phyloP scores from a whole-genome alignment of 2,113 vertebrate species.

The Phasianus colchicus region DNA sequence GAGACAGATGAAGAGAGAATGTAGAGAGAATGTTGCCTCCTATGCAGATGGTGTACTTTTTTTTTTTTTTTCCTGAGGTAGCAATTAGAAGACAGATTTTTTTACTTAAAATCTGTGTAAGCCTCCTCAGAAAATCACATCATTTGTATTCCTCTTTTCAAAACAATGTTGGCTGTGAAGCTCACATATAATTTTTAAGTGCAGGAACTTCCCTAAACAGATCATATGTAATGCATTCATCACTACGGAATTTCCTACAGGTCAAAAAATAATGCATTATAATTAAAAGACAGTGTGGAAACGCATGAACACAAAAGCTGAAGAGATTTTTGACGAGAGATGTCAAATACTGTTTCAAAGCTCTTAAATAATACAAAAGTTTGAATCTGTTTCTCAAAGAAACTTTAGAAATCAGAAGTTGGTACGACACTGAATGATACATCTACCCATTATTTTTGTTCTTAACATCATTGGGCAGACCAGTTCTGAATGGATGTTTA shows the following conservation, averaged over 20 bases:
- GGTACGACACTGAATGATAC: not conserved
- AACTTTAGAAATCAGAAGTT: not conserved
- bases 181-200: not conserved
- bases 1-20: not conserved
- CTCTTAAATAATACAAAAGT: constrained; percentile 17
- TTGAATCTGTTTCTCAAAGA: not conserved
- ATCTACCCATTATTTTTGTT: not conserved
- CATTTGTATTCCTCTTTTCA: not conserved
- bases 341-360: constrained; percentile 35
- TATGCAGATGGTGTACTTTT: not conserved
- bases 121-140: not conserved
- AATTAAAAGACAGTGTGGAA: constrained; percentile 52
- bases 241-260: constrained; percentile 1
- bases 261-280: not conserved
- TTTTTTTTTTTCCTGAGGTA: not conserved
- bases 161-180: not conserved
- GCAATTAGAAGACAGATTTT: not conserved
- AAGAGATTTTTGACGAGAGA: constrained; percentile 13
- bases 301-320: constrained; percentile 1
- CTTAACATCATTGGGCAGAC: not conserved
- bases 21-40: not conserved
- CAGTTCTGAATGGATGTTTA: constrained; percentile 16
- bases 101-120: not conserved
- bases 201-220: not conserved
- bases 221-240: not conserved